Evolutionary conservation across 2,888 invertebrate species (phyloP).

Genomic region (Drosophila flavopinicola): DNA sequence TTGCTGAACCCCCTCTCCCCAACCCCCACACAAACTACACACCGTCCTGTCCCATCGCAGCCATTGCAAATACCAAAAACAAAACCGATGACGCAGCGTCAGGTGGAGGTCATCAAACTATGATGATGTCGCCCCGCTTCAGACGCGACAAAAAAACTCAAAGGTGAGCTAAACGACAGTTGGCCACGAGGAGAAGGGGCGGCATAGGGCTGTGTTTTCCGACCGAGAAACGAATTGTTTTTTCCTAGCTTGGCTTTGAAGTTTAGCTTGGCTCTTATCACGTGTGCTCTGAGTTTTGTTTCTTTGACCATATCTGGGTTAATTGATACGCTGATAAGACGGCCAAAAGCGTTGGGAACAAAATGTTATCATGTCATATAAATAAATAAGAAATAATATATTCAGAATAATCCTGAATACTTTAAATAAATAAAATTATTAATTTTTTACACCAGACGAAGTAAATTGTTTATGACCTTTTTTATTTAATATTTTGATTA

Average conservation of each 20-base stretch:
- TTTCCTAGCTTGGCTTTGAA: slow-evolving; percentile 3
- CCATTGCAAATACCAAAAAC: slow-evolving; percentile 52
- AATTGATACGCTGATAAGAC: slow-evolving; percentile 65
- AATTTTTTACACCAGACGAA: too few relatives aligned
- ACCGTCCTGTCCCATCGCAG: background rate
- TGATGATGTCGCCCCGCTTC: slow-evolving; percentile 47
- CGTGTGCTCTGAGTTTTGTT: slow-evolving; percentile 25
- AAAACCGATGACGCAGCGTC: slow-evolving; percentile 73
- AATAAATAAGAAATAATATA: too few relatives aligned
- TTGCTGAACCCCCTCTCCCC: slow-evolving; percentile 3
- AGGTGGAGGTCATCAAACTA: slow-evolving; percentile 79
- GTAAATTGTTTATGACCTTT: too few relatives aligned
- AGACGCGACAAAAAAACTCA: slow-evolving; percentile 35
- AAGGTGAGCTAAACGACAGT: slow-evolving; percentile 21
- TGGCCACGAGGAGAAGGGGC: background rate
- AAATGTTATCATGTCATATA: too few relatives aligned
- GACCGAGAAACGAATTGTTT: background rate
- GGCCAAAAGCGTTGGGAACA: background rate
- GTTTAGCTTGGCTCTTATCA: slow-evolving; percentile 39
- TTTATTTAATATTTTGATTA: too few relatives aligned
- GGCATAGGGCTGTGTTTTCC: background rate
- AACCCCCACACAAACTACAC: background rate
- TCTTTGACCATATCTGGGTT: slow-evolving; percentile 51
- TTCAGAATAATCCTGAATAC: too few relatives aligned
- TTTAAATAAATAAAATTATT: too few relatives aligned